Conservation (phyloP, 2,888 invertebrate species). For the Cyaniris semiargus region DNA sequence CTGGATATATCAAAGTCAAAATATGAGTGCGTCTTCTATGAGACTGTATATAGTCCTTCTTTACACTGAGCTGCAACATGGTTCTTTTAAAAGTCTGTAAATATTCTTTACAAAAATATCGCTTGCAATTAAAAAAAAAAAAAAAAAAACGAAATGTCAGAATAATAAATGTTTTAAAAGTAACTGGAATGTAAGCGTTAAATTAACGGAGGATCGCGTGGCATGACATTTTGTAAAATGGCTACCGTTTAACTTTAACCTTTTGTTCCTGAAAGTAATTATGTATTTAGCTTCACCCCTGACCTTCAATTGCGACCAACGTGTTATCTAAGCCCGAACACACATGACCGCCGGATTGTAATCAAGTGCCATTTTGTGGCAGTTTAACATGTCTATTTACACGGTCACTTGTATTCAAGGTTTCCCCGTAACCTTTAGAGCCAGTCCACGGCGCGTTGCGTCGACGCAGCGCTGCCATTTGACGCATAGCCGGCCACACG, state of each 20-base stretch:
- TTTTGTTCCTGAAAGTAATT: conserved; percentile 25
- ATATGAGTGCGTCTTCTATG: no score
- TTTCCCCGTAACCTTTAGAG: not conserved
- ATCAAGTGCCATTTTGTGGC: not conserved
- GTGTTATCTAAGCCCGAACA: not conserved
- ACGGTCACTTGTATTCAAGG: not conserved
- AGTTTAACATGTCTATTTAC: not conserved
- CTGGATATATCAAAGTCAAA: no score
- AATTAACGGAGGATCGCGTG: not conserved
- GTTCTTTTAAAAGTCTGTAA: not conserved
- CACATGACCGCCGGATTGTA: conserved; percentile 6
- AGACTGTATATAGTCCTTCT: no score
- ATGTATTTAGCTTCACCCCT: conserved; percentile 19
- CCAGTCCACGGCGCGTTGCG: no score
- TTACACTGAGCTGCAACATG: no score
- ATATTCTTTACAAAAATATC: no score
- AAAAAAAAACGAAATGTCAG: not conserved
- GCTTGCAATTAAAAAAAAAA: not conserved
- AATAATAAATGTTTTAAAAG: not conserved
- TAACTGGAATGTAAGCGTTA: not conserved
- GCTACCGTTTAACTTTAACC: conserved; percentile 23
- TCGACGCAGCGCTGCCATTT: no score
- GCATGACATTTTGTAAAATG: conserved; percentile 12
- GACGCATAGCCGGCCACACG: no score
- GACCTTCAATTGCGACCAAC: conserved; percentile 11